Evolutionary conservation across 2,113 vertebrate species (phyloP).

Genomic region (Embiotoca jacksoni): DNA sequence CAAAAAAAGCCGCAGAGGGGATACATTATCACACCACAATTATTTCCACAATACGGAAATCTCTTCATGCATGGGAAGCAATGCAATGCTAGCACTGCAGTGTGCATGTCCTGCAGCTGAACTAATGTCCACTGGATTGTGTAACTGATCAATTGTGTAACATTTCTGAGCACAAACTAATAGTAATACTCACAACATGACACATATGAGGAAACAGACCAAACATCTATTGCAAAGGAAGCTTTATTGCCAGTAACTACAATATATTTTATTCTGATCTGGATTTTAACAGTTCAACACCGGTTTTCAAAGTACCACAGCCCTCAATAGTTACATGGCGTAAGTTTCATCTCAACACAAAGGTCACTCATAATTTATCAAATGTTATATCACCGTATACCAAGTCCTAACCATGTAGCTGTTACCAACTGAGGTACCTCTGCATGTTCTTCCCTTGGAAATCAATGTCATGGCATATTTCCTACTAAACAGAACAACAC

Average conservation of each 20-base stretch:
- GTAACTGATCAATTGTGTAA: not conserved
- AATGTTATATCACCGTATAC: conserved; percentile 33
- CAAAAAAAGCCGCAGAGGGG: conserved; percentile 38
- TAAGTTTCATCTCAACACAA: conserved; percentile 49
- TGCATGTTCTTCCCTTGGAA: conserved; percentile 50
- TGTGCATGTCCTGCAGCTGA: not conserved
- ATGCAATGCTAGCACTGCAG: too few species aligned
- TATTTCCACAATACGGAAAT: conserved; percentile 20
- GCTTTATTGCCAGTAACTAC: conserved; percentile 86
- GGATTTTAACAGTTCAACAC: conserved; percentile 68
- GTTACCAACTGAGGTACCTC: conserved; percentile 29
- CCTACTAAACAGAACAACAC: conserved; percentile 78
- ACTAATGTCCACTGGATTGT: not conserved
- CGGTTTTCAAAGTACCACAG: conserved; percentile 51
- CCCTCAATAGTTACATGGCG: conserved; percentile 45
- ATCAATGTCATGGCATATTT: conserved; percentile 77
- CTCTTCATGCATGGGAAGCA: conserved; percentile 58
- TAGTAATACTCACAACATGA: conserved; percentile 11
- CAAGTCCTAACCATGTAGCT: conserved; percentile 48
- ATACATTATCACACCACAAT: conserved; percentile 15
- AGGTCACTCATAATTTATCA: conserved; percentile 16
- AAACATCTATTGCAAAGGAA: conserved; percentile 81
- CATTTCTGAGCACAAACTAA: not conserved
- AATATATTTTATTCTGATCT: conserved; percentile 62
- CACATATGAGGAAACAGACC: conserved; percentile 50